Percentiles rank a stretch among this genome's conserved stretches.
These are phyloP conservation scores for Xiphophorus birchmanni DNA, from an alignment of 2,797 vertebrate genomes.

Conservation along the genomic window DNA sequence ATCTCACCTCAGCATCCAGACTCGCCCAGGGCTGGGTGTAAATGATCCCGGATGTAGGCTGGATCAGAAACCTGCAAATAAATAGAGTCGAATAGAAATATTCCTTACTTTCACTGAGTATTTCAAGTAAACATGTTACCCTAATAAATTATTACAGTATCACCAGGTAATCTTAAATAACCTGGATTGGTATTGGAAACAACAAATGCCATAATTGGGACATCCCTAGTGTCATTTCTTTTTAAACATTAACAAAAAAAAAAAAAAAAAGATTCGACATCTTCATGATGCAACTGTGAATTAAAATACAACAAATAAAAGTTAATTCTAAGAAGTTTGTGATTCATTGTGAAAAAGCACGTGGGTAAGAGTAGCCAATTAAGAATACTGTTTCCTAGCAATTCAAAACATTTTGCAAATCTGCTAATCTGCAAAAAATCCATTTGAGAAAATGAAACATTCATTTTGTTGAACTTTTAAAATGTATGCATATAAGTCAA, in stretches of 20 bases:
- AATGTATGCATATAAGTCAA: not conserved
- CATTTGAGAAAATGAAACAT: not conserved
- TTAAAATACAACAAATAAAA: not conserved
- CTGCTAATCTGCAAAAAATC: not conserved
- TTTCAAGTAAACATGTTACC: not conserved
- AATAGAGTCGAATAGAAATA: not conserved
- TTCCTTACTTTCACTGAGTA: not conserved
- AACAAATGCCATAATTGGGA: not conserved
- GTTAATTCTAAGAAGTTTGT: not conserved
- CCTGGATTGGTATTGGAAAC: not conserved
- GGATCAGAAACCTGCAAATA: conserved; percentile 89
- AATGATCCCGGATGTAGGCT: conserved; percentile 90
- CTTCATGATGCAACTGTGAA: not conserved
- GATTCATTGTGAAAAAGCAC: not conserved
- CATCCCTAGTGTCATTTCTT: not conserved
- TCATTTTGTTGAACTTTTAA: not conserved
- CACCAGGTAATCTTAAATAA: not conserved
- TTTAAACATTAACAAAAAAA: not conserved
- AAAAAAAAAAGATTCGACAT: not conserved
- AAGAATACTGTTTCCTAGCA: not conserved
- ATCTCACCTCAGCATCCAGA: conserved; percentile 91
- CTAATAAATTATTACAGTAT: not conserved
- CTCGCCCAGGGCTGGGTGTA: conserved; percentile 95
- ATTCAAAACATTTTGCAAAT: not conserved
- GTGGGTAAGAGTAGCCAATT: not conserved